Evolutionary conservation across 2,797 vertebrate genomes (phyloP).

Genomic region (Malacoctenus gilli): DNA sequence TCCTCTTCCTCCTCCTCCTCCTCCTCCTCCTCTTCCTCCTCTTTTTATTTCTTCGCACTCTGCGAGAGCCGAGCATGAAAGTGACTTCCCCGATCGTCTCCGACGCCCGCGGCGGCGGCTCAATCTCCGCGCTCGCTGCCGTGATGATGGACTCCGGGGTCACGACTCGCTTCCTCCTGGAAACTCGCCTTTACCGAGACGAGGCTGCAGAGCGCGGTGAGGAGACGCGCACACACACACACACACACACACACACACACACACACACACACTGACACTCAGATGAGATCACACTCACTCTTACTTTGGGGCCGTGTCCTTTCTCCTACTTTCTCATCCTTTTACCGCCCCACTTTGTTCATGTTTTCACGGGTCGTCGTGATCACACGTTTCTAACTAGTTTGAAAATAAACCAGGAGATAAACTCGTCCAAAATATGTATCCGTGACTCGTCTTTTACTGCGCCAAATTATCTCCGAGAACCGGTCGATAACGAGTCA

Average conservation of each 20-base stretch:
- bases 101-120: slow-evolving; percentile 43
- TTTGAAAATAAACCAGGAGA: no score
- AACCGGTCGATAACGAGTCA: no score
- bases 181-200: slow-evolving; percentile 33
- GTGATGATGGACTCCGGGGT: slow-evolving; percentile 57
- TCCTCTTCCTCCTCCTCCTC: background rate
- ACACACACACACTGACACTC: slow-evolving; percentile 11
- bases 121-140: slow-evolving; percentile 49
- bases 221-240: slow-evolving; percentile 19
- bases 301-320: no score
- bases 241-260: slow-evolving; percentile 3
- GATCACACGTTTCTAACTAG: no score
- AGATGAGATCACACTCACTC: no score
- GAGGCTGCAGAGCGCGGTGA: slow-evolving; percentile 37
- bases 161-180: slow-evolving; percentile 61
- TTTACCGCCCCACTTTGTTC: no score
- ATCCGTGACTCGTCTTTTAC: no score
- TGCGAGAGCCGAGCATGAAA: slow-evolving; percentile 52
- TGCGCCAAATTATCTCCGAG: no score
- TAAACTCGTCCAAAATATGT: no score
- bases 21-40: background rate
- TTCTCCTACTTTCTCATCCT: no score
- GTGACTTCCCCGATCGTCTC: slow-evolving; percentile 61
- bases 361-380: no score
- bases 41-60: background rate